Percentiles rank a stretch among this genome's conserved stretches.
Evolutionary conservation across 1,140 invertebrate species (phyloP).

Genomic region (Bombus ignitus): DNA sequence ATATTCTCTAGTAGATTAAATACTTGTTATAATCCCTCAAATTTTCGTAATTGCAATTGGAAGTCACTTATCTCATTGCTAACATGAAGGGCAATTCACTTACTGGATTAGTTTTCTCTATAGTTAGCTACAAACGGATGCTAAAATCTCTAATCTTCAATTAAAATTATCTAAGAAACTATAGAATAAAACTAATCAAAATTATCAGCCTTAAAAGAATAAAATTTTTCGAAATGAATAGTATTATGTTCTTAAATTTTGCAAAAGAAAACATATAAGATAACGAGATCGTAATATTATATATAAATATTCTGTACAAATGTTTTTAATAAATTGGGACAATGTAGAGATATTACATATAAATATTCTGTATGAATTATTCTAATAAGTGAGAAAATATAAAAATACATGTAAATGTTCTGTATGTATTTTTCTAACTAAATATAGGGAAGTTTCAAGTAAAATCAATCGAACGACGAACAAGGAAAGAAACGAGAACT

Average conservation of each 20-base stretch:
- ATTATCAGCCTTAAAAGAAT: background rate
- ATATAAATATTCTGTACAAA: too few species aligned
- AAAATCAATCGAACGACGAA: background rate
- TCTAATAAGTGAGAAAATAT: background rate
- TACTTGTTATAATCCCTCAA: background rate
- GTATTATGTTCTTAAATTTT: background rate
- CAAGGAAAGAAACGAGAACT: background rate
- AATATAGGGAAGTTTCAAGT: background rate
- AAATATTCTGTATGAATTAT: too few species aligned
- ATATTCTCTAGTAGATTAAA: background rate
- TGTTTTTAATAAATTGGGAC: too few species aligned
- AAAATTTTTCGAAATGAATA: background rate
- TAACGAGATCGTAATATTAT: too few species aligned
- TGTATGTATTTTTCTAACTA: background rate
- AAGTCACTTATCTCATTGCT: slow-evolving; percentile 29
- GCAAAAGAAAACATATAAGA: background rate
- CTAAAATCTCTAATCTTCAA: background rate
- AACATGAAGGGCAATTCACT: background rate
- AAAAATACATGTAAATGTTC: background rate
- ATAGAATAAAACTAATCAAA: background rate
- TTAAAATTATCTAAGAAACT: background rate
- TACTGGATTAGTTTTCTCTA: slow-evolving; percentile 9
- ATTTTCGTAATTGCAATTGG: slow-evolving; percentile 22
- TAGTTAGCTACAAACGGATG: background rate
- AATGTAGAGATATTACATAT: too few species aligned